Base-by-base conservation (phyloP, 2,113 vertebrate genomes). In the Anguilla rostrata region DNA sequence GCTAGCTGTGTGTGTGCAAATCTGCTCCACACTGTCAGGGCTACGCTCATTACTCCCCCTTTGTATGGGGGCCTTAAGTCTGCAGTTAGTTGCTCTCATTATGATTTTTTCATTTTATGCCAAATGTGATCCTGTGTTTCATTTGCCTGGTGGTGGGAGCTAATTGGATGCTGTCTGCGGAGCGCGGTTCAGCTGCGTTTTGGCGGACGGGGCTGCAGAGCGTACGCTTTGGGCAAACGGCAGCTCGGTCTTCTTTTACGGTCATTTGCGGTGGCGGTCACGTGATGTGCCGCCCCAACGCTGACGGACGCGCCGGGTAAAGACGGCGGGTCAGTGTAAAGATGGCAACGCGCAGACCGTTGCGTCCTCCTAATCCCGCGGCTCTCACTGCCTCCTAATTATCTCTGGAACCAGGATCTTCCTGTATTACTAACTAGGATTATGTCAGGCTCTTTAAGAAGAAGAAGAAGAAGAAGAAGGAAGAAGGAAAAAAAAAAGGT, bases 371-470 rank as follows among this genome's bases (percentile, higher is more conserved):
- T 29, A 75, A 75, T 75, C 71, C n/a, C 71, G 1, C 6, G 26
- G n/a, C 63, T 66, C 60, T 34, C 49, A 49, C 57, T 26, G 56
- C 60, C 63, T 49, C 81, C 81, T 63, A 78, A 75, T 86, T 75
- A 83, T 83, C 81, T 34, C 3, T 12, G 6, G 71, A 75, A 75
- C 71, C 71, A 75, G n/a, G 71, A 12, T 26, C 63, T 71, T 83
- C n/a, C 85, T 75, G 82, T 81, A 75, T 86, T 83, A 78, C 86
- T 53, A 78, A 49, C 12, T 78, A 66, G 81, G 60, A 83, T 86
- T 81, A n/a, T 83, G 81, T 39, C 53, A 82, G 60, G 60, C 81
- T 78, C 81, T 86, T 71, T 82, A 9, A 57, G 49, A 82, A 41
- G 39, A 34, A 46, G 43, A 46, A 9, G 9, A 46, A 46, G 43